phyloP scores from a whole-genome alignment of 2,797 vertebrate species.

The Danio choprae region DNA sequence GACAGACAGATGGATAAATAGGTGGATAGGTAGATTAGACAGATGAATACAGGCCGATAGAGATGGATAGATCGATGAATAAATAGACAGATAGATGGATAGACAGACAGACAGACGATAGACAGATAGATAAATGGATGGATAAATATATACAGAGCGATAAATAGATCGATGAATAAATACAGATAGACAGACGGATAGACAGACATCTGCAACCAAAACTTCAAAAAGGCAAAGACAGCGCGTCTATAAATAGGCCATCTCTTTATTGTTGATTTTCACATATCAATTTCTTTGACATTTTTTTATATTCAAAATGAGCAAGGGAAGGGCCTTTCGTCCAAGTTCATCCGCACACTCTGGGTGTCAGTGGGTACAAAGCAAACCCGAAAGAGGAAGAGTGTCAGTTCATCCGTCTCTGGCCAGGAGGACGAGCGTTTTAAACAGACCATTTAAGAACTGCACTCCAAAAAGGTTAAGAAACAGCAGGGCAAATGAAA shows the following conservation, averaged over 20 bases:
- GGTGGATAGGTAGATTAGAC: too few species aligned
- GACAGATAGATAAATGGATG: too few species aligned
- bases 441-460: slow-evolving; percentile 52
- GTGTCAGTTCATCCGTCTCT: not conserved
- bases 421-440: not conserved
- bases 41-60: too few species aligned
- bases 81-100: too few species aligned
- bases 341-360: slow-evolving; percentile 20
- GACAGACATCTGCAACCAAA: not conserved
- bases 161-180: too few species aligned
- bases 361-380: slow-evolving; percentile 36
- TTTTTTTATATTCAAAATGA: slow-evolving; percentile 42
- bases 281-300: slow-evolving; percentile 43
- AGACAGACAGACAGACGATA: too few species aligned
- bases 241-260: slow-evolving; percentile 62
- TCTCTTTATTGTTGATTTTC: slow-evolving; percentile 63
- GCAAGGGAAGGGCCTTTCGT: slow-evolving; percentile 30
- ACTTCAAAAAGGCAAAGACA: not conserved
- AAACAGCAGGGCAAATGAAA: slow-evolving; percentile 28
- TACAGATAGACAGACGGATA: not conserved
- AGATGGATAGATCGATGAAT: too few species aligned
- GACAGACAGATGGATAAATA: too few species aligned
- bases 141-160: too few species aligned
- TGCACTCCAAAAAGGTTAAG: slow-evolving; percentile 44
- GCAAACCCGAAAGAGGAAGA: slow-evolving; percentile 23